These are phyloP conservation scores for Sebastes elongatus DNA, from an alignment of 2,797 vertebrate genomes.

Conservation along the genomic window DNA sequence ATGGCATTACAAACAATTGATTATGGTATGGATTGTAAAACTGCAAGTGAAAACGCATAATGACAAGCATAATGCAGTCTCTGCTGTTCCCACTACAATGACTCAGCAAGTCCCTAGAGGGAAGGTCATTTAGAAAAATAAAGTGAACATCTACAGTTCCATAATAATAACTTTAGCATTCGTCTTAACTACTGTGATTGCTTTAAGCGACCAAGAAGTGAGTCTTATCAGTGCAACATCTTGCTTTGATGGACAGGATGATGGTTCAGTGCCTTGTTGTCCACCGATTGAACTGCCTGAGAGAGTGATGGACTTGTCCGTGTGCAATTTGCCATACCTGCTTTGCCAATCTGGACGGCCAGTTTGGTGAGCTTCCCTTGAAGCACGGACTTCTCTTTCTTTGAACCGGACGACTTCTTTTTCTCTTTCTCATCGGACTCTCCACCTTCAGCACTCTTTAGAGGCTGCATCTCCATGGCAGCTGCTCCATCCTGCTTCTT, in stretches of 20 bases:
- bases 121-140: constrained; percentile 2
- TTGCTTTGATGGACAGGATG: constrained; percentile 47
- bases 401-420: constrained; percentile 91
- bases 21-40: background rate
- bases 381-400: constrained; percentile 98
- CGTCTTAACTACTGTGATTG: constrained; percentile 4
- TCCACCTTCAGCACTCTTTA: constrained; percentile 97
- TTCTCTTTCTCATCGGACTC: constrained; percentile 94
- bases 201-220: constrained; percentile 10
- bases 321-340: constrained; percentile 82
- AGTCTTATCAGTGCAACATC: constrained; percentile 1
- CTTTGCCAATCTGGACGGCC: constrained; percentile 99
- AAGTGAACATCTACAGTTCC: background rate
- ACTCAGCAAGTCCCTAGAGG: constrained; percentile 6
- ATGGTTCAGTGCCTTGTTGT: constrained; percentile 30
- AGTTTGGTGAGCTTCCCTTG: constrained; percentile 99
- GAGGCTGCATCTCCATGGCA: constrained; percentile 99
- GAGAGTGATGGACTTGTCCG: constrained; percentile 39
- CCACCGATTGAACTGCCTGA: constrained; percentile 21
- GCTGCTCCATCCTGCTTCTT: constrained; percentile 98
- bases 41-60: background rate
- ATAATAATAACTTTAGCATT: constrained; percentile 14
- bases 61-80: background rate
- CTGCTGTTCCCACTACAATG: background rate
- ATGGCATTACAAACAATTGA: constrained; percentile 3